Conservation (phyloP, 2,797 vertebrate genomes). For the Coregonus sp. region DNA sequence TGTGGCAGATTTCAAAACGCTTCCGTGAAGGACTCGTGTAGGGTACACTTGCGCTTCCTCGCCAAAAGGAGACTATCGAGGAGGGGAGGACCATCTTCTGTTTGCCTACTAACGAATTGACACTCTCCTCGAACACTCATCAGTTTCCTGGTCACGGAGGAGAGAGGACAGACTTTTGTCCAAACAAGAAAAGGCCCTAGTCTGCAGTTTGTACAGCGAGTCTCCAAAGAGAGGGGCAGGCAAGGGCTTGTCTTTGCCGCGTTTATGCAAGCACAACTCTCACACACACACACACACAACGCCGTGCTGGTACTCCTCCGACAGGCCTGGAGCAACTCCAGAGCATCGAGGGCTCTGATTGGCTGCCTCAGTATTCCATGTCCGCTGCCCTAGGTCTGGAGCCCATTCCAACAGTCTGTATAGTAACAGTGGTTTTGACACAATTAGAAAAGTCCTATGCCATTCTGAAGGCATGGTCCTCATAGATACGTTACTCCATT, state of each 20-base stretch:
- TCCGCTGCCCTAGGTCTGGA: slow-evolving; percentile 36
- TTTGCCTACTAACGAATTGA: too few species aligned
- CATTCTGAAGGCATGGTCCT: slow-evolving; percentile 22
- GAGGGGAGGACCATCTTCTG: too few species aligned
- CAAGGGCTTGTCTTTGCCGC: slow-evolving; percentile 38
- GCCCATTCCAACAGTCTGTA: slow-evolving; percentile 32
- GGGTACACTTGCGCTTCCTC: too few species aligned
- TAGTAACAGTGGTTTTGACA: slow-evolving; percentile 8
- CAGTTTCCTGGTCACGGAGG: too few species aligned
- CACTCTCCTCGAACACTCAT: too few species aligned
- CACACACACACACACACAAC: too few species aligned
- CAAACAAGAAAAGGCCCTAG: slow-evolving; percentile 1
- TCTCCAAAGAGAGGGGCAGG: slow-evolving; percentile 28
- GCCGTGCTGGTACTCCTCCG: slow-evolving; percentile 29
- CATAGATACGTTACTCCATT: slow-evolving; percentile 9
- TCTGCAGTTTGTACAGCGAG: not conserved
- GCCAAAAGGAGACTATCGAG: too few species aligned
- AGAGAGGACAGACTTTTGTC: too few species aligned
- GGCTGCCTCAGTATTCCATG: slow-evolving; percentile 31
- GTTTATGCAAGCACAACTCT: slow-evolving; percentile 15
- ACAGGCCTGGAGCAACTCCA: not conserved
- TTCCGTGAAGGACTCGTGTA: too few species aligned
- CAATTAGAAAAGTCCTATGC: slow-evolving; percentile 34
- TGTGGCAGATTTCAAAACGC: too few species aligned
- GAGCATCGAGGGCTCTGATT: slow-evolving; percentile 32